Evolutionary conservation across 2,113 vertebrate genomes (phyloP), one percentile per base, ranked within the genome.

Genomic region (Micromys minutus): DNA sequence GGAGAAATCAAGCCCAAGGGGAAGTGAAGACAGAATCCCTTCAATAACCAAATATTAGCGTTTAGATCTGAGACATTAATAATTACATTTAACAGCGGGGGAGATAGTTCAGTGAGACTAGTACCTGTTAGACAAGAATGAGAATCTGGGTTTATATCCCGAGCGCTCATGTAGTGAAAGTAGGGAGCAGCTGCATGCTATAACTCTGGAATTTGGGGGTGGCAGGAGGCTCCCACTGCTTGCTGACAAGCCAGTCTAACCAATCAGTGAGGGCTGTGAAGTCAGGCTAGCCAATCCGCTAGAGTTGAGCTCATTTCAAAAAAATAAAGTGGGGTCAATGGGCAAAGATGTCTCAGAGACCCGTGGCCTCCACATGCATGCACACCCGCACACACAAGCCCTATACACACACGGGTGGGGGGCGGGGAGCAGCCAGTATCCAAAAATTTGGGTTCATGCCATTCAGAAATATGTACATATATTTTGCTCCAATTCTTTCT

Each of bases 1-100:
- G 52, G 16, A 94, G 69, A 94, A 95, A 93, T 95, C 12, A 57
- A 57, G 6, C 63, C 94, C 15, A 59, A 59, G 65, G 69, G 87
- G 75, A 61, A 85, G 79, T 26, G 50, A 84, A 72, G 86, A 79
- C 34, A n/a, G 74, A 67, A 85, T 63, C 17, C n/a, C 34, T 86
- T 34, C 12, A 29, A 36, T 34, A 24, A 21, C 72, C 42, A 42
- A 50, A 88, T 19, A 59, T 80, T 45, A 89, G n/a, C 55, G 39
- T 76, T 89, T 69, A 71, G 42, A 93, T 71, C 24, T 93, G 55
- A 42, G 39, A 87, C n/a, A 81, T 88, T 65, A 83, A 91, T 86
- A 95, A 94, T 85, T 57, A 80, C 26, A 95, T 69, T 63, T 39
- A 71, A n/a, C 47, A 10, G 59, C 22, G 5, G 50, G 36, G 1